Conservation (phyloP, 2,888 invertebrate genomes). For the Gisinianus flammeolus region DNA sequence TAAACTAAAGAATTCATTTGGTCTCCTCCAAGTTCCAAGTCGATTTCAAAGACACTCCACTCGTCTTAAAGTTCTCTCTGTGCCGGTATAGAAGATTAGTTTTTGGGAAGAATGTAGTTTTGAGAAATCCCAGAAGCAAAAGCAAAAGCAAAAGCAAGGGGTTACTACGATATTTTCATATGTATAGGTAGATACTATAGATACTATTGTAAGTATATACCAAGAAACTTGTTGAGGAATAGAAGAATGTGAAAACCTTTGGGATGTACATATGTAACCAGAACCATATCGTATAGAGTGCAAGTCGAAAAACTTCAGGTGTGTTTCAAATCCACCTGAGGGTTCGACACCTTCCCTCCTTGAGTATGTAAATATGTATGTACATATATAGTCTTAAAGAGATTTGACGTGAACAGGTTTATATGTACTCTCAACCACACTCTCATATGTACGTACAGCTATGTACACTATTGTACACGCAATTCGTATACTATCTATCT, state of each 20-base stretch:
- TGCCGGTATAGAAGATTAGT: not conserved
- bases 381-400: not conserved
- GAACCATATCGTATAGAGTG: too few species aligned
- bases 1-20: not conserved
- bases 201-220: too few species aligned
- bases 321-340: conserved; percentile 36
- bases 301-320: conserved; percentile 30
- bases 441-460: not conserved
- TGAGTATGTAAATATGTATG: too few species aligned
- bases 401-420: not conserved
- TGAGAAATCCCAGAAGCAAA: not conserved
- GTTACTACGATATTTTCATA: not conserved
- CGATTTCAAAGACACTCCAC: too few species aligned
- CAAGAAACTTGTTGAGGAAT: not conserved
- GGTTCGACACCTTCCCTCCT: conserved; percentile 36
- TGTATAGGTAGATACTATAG: too few species aligned
- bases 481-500: too few species aligned
- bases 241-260: not conserved
- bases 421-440: not conserved
- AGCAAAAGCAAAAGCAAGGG: too few species aligned
- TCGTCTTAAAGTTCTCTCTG: not conserved
- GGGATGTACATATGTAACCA: too few species aligned
- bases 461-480: not conserved
- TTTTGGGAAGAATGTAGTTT: not conserved
- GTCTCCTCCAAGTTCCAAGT: not conserved